A percentile compares a stretch with the other conserved stretches of the same genome.
Evolutionary conservation across 2,797 vertebrate species (phyloP).

Genomic region (Amazonetta brasiliensis): DNA sequence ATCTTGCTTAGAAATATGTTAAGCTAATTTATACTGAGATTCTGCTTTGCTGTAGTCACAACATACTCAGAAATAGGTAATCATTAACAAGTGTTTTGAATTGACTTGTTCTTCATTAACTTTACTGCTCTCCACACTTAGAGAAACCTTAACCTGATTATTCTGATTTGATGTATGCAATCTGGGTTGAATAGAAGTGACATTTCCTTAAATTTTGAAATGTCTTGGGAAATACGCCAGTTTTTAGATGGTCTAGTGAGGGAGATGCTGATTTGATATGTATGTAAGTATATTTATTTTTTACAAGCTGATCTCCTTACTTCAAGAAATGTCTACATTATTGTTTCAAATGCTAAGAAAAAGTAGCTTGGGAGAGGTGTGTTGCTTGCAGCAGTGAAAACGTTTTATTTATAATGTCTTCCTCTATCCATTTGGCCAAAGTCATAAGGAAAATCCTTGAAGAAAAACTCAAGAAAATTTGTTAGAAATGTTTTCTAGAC

Average conservation of each 20-base stretch:
- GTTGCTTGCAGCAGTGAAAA: neutral
- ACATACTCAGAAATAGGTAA: neutral
- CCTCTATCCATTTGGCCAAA: neutral
- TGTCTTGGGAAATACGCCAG: neutral
- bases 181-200: neutral
- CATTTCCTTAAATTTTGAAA: slow-evolving; percentile 5
- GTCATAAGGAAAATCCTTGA: neutral
- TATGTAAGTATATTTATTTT: neutral
- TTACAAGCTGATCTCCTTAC: neutral
- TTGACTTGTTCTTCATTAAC: neutral
- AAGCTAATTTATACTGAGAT: neutral
- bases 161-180: neutral
- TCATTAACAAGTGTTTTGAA: neutral
- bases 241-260: neutral
- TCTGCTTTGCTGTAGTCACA: neutral
- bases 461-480: neutral
- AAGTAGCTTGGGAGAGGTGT: neutral
- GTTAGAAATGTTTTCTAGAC: slow-evolving; percentile 33
- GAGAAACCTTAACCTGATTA: neutral
- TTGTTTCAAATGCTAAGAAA: neutral
- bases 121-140: neutral
- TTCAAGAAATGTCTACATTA: neutral
- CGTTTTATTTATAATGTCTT: neutral
- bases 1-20: neutral
- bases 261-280: neutral